Evolutionary conservation across 1,140 invertebrate species (phyloP).

Genomic region (Drosophila novamexicana): DNA sequence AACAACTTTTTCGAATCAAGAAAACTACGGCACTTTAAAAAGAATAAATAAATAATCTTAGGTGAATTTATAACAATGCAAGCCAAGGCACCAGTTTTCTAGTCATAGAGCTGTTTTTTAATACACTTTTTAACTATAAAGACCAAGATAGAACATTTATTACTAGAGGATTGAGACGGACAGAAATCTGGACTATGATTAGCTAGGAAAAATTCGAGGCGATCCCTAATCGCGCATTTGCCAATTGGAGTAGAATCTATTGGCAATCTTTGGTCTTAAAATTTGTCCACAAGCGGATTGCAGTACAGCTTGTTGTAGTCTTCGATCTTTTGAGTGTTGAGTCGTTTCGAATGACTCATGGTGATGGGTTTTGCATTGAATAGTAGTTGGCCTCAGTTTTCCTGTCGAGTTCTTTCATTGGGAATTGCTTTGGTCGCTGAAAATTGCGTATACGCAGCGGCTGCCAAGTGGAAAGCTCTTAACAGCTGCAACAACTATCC

Average conservation of each 20-base stretch:
- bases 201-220: conserved; percentile 20
- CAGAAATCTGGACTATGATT: conserved; percentile 26
- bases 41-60: not conserved
- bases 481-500: conserved; percentile 21
- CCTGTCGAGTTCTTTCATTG: conserved; percentile 37
- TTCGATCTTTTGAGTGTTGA: conserved; percentile 52
- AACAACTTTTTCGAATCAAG: not conserved
- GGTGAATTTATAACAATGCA: too few relatives aligned
- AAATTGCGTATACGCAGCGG: conserved; percentile 60
- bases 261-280: conserved; percentile 13
- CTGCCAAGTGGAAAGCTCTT: not conserved
- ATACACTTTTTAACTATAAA: too few relatives aligned
- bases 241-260: conserved; percentile 33
- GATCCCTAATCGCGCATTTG: conserved; percentile 44
- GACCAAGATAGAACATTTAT: conserved; percentile 23
- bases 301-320: conserved; percentile 28
- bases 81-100: too few relatives aligned
- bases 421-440: conserved; percentile 33
- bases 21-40: not conserved
- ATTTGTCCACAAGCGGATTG: conserved; percentile 17
- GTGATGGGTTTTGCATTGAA: conserved; percentile 55
- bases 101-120: too few relatives aligned
- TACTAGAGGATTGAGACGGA: conserved; percentile 9
- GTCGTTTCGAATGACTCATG: conserved; percentile 66
- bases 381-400: conserved; percentile 7